Evolutionary conservation across 2,888 invertebrate genomes (phyloP).

Genomic region (Ennomos quercinarius): DNA sequence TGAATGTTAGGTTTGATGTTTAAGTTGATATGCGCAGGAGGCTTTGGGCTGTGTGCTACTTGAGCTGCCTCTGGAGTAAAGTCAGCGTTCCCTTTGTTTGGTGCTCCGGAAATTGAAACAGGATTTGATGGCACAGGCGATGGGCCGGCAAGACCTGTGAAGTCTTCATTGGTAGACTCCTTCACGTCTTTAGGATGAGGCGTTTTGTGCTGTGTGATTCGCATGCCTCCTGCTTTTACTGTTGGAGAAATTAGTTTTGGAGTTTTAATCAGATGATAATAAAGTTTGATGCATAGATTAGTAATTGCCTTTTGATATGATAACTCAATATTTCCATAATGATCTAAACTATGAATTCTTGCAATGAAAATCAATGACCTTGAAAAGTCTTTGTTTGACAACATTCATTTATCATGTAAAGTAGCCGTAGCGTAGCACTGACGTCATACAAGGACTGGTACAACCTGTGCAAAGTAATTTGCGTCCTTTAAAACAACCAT

Average conservation of each 20-base stretch:
- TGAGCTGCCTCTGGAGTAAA: slow-evolving; percentile 96
- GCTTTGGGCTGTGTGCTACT: slow-evolving; percentile 92
- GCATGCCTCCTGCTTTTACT: slow-evolving; percentile 97
- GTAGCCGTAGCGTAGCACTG: slow-evolving; percentile 31
- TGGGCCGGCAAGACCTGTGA: slow-evolving; percentile 90
- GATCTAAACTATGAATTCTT: no score
- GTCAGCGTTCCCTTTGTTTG: slow-evolving; percentile 91
- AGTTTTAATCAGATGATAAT: neutral
- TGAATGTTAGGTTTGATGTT: slow-evolving; percentile 91
- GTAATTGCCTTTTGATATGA: neutral
- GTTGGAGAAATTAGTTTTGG: slow-evolving; percentile 31
- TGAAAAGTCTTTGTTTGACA: slow-evolving; percentile 61
- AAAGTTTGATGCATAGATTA: slow-evolving; percentile 2
- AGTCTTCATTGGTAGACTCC: slow-evolving; percentile 88
- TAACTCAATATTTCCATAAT: no score
- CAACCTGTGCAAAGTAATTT: slow-evolving; percentile 6
- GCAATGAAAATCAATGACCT: slow-evolving; percentile 48
- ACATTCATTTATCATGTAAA: slow-evolving; percentile 42
- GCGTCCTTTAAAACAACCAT: neutral
- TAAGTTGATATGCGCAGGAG: slow-evolving; percentile 87
- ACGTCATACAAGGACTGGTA: slow-evolving; percentile 44
- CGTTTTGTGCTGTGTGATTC: slow-evolving; percentile 94
- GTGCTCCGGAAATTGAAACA: slow-evolving; percentile 91
- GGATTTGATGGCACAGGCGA: slow-evolving; percentile 91
- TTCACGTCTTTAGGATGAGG: slow-evolving; percentile 88